These are phyloP conservation scores for Phaonia tiefii DNA, from an alignment of 2,888 invertebrate species.

Conservation along the genomic window DNA sequence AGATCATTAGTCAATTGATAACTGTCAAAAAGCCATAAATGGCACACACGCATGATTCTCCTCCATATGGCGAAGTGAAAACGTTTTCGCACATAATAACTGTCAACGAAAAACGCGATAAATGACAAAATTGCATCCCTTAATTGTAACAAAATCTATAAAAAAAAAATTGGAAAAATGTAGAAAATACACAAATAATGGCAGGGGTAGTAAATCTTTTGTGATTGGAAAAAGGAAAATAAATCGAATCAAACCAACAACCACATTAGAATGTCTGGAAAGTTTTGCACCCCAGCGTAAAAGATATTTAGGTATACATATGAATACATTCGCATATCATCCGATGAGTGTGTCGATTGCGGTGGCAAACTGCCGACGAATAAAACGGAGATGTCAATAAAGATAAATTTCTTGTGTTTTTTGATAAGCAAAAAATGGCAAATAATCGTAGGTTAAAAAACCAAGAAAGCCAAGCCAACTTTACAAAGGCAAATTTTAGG, in stretches of 20 bases:
- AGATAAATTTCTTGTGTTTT: conserved; percentile 57
- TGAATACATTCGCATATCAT: conserved; percentile 2
- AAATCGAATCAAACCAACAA: conserved; percentile 7
- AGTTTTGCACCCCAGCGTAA: conserved; percentile 49
- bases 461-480: not conserved
- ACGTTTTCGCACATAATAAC: conserved; percentile 65
- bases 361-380: conserved; percentile 34
- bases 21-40: conserved; percentile 45
- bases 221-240: conserved; percentile 16
- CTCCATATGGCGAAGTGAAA: too few species aligned
- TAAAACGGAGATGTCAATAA: conserved; percentile 64
- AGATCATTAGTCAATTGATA: conserved; percentile 65
- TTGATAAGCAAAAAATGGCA: conserved; percentile 2
- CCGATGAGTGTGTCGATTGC: conserved; percentile 44
- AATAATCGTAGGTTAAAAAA: conserved; percentile 15
- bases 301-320: not conserved
- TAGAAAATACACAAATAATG: conserved; percentile 40
- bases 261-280: conserved; percentile 42
- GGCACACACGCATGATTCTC: conserved; percentile 25
- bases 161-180: conserved; percentile 28
- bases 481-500: not conserved
- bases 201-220: conserved; percentile 24
- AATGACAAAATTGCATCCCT: conserved; percentile 50
- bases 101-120: conserved; percentile 59
- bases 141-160: conserved; percentile 16